Percentiles rank a stretch among this genome's conserved stretches.
These are phyloP conservation scores for Hydrotaea cyrtoneurina DNA, from an alignment of 2,888 invertebrate genomes.

Conservation along the genomic window DNA sequence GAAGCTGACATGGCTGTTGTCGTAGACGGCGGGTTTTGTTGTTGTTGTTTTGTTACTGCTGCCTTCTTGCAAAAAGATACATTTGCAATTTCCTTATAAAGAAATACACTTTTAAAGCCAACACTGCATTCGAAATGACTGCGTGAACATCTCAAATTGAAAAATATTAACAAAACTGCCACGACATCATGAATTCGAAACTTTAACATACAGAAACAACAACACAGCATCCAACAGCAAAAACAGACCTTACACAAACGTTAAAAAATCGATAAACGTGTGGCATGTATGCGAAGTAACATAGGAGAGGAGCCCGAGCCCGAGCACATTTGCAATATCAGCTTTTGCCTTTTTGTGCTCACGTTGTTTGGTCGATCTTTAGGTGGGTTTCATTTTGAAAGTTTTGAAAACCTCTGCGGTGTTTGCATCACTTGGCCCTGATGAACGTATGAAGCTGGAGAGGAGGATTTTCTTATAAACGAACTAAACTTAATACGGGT, in stretches of 20 bases:
- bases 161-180: constrained; percentile 76
- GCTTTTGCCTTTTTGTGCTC: background rate
- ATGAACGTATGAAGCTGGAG: background rate
- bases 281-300: background rate
- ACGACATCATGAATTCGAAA: constrained; percentile 28
- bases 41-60: constrained; percentile 22
- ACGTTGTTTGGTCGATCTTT: background rate
- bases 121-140: constrained; percentile 69
- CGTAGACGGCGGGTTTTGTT: background rate
- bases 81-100: constrained; percentile 56
- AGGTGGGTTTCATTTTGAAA: background rate
- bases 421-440: background rate
- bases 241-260: background rate
- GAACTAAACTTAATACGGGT: constrained; percentile 45
- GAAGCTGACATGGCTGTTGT: constrained; percentile 44
- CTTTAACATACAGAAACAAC: background rate
- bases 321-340: constrained; percentile 17
- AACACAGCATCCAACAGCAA: background rate
- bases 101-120: constrained; percentile 34
- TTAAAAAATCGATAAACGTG: constrained; percentile 42
- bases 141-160: constrained; percentile 78
- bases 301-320: background rate
- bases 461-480: background rate
- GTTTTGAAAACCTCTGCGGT: constrained; percentile 37
- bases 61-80: constrained; percentile 37